phyloP scores from a whole-genome alignment of 2,113 vertebrate genomes.

The Lipophrys pholis region DNA sequence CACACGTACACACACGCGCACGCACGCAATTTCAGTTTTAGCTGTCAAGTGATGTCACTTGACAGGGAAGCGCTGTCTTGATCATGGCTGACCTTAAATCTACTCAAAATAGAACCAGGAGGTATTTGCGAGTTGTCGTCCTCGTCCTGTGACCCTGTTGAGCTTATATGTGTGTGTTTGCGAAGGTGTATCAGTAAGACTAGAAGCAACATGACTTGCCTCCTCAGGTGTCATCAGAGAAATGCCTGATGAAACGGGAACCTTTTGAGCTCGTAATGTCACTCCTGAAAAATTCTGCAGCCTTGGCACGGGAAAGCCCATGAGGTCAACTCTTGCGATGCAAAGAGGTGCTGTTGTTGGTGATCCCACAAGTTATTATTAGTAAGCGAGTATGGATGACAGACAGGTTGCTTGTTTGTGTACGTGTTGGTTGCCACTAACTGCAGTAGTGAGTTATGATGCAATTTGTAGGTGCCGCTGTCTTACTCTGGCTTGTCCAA shows the following conservation, averaged over 20 bases:
- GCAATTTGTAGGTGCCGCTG: background rate
- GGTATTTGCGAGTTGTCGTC: constrained; percentile 36
- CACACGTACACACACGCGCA: constrained; percentile 1
- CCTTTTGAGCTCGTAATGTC: constrained; percentile 26
- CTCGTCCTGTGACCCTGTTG: background rate
- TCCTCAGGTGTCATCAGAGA: constrained; percentile 32
- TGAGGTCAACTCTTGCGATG: constrained; percentile 28
- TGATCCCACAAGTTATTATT: constrained; percentile 44
- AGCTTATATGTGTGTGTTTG: constrained; percentile 3
- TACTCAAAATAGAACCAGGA: constrained; percentile 64
- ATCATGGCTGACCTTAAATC: constrained; percentile 26
- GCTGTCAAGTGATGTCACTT: constrained; percentile 55
- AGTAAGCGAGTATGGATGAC: constrained; percentile 25
- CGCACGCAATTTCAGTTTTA: background rate
- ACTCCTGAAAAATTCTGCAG: constrained; percentile 18
- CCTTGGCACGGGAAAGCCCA: background rate
- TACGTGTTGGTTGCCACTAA: constrained; percentile 14
- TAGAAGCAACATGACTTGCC: constrained; percentile 34
- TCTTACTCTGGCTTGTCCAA: background rate
- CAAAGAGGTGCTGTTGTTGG: constrained; percentile 7
- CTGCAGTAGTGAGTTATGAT: background rate
- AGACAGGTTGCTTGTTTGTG: constrained; percentile 28
- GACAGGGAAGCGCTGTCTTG: constrained; percentile 41
- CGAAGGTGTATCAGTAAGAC: background rate
- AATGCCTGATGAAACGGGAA: constrained; percentile 41